Conservation (phyloP, 2,888 invertebrate species). For the Cataglyphis livida region DNA sequence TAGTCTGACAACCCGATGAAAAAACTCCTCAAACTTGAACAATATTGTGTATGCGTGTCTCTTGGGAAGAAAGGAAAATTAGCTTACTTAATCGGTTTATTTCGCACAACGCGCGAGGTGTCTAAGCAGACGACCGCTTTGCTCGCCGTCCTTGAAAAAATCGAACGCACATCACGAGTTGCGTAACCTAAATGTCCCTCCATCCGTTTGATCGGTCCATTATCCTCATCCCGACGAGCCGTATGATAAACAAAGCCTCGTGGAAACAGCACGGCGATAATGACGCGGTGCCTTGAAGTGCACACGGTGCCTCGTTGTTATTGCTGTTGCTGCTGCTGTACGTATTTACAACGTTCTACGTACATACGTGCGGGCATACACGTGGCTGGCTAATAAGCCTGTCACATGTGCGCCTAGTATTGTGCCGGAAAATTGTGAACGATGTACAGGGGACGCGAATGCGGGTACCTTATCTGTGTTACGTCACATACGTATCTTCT, state of each 20-base stretch:
- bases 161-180: conserved; percentile 52
- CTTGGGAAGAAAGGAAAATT: neutral
- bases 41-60: neutral
- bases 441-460: conserved; percentile 25
- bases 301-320: conserved; percentile 11
- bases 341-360: neutral
- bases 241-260: conserved; percentile 71
- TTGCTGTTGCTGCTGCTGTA: neutral
- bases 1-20: neutral
- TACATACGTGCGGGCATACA: conserved; percentile 54
- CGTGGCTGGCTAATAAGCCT: conserved; percentile 70
- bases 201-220: conserved; percentile 70
- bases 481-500: conserved; percentile 21
- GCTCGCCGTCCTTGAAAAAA: conserved; percentile 66
- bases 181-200: conserved; percentile 69
- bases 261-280: conserved; percentile 27
- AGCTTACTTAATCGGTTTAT: neutral
- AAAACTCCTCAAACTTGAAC: neutral
- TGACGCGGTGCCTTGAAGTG: conserved; percentile 11
- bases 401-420: conserved; percentile 53
- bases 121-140: conserved; percentile 4
- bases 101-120: neutral
- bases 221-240: conserved; percentile 63
- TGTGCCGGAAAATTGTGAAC: conserved; percentile 47
- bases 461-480: conserved; percentile 18